Evolutionary conservation across 2,888 invertebrate species (phyloP), one percentile per base, ranked within the genome.

Genomic region (Xanthia icteritia): DNA sequence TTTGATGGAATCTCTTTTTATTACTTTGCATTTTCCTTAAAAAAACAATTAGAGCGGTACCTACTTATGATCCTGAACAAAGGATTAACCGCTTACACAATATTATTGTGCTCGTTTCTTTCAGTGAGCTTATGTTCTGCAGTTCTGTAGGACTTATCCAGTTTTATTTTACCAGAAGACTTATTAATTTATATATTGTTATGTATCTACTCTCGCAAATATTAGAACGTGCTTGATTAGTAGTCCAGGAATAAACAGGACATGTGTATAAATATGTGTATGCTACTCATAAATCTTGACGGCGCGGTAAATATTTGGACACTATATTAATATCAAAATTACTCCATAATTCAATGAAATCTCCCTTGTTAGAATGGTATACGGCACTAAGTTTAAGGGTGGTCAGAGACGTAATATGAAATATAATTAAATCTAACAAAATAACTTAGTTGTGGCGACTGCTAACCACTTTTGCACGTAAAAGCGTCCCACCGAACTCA

Each of bases 301-400:
- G 45, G 45, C 13, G 5, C 23, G 36, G 23, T 54, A 65, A 75
- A 71, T 80, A 79, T 84, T 84, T 79, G 58, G 39, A 23, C 54
- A 42, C 20, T 63, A 48, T 67, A 75, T 42, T 61, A 51, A 15
- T 36, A n/a, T n/a, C 27, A 17, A 67, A 74, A 71, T 65, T 51
- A 77, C 27, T n/a, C 39, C 39, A 27, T 82, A 36, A 80, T 73
- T 58, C 56, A 75, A 77, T 60, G 48, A 77, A 42, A 1, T 45
- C 20, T 36, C 13, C 15, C n/a, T 61, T 58, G 23, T 48, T 51
- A 5, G 23, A 51, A 60, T 77, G 67, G 6, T 11, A 48, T 42
- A 5, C 31, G 6, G 6, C 48, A 48, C n/a, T 45, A 63, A 63
- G 13, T 54, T 31, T 60, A 71, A 36, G 54, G 15, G 27, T 54